Base-by-base conservation (phyloP, 2,888 invertebrate species). In the Microctonus brassicae region DNA sequence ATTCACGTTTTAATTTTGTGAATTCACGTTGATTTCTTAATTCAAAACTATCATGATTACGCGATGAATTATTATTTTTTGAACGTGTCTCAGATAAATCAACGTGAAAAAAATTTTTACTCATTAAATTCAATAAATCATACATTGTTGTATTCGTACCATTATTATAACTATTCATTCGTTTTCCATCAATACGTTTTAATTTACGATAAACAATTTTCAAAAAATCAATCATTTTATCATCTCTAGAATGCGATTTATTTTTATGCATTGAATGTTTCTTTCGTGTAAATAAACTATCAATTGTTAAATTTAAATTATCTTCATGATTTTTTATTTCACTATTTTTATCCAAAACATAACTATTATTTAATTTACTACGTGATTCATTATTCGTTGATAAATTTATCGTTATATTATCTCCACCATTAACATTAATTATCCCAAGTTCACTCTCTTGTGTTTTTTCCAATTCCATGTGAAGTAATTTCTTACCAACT, bases 211-310 rank as follows among this genome's bases (percentile, higher is more conserved):
- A 87, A 36, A 86, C 83, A 58, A 85, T 80, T 53, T 83, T 83
- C 39, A 87, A 73, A 75, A 86, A 87, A 34, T 87, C 86, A 42
- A 87, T 82, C 86, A 87, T 86, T 75, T 83, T 86, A 65, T 86
- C 86, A 65, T 86, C 86, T 72, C 80, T 83, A 2, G 80, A 77
- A 1, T 82, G 81, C 4, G 86, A 80, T 53, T 80, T 80, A 69
- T 80, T 83, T 39, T 77, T 79, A 61, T 80, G 81, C 0, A 61
- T 70, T 0, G 58, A 24, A 53, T 79, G 78, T 61, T 80, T 80
- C 63, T 79, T 82, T 60, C 79, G 78, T 1, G 72, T 52, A 7
- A 73, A 17, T 0, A 70, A 55, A 9, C 26, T 67, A 5, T 75
- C 73, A 64, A 55, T 65, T 64, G 34, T 58, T 9, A 33, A 34